phyloP scores from a whole-genome alignment of 2,113 vertebrate genomes.

The Hyaena hyaena region DNA sequence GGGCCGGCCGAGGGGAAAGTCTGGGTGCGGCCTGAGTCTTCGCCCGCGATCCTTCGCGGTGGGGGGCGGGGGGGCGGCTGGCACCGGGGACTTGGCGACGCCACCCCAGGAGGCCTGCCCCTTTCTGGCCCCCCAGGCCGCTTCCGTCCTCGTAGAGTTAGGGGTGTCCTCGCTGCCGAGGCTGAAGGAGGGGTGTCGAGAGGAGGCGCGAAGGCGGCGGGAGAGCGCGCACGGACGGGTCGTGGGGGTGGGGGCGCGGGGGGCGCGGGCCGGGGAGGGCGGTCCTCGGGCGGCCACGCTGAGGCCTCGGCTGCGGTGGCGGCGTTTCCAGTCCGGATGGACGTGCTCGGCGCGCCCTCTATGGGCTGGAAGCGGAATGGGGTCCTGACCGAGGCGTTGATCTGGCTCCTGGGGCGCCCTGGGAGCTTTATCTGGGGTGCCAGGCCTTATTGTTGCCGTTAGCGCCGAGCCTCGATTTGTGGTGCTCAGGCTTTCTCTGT shows the following conservation, averaged over 20 bases:
- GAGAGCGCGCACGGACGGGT: fast-evolving
- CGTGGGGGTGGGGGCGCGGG: not conserved
- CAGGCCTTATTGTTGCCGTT: fast-evolving
- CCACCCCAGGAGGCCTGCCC: fast-evolving
- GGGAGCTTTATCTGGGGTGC: not conserved
- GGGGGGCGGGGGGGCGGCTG: not conserved
- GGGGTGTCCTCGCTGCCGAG: not conserved
- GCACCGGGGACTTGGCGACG: fast-evolving
- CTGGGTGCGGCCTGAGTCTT: fast-evolving
- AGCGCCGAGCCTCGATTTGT: not conserved
- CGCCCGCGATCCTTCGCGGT: fast-evolving
- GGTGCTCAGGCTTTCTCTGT: no score
- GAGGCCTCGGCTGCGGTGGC: fast-evolving
- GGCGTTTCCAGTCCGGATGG: not conserved
- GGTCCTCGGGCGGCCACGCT: fast-evolving
- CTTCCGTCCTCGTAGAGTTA: fast-evolving
- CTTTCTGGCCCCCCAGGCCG: fast-evolving
- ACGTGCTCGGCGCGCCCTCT: conserved; percentile 86
- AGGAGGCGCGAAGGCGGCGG: not conserved
- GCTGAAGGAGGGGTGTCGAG: not conserved
- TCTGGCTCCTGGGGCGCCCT: not conserved
- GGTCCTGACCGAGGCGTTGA: not conserved
- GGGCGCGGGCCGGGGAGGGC: not conserved
- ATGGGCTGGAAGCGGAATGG: conserved; percentile 72
- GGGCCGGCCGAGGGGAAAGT: no score